Base-by-base conservation (phyloP, 35 echinoderm and acorn worm genomes). In the Apostichopus japonicus region DNA sequence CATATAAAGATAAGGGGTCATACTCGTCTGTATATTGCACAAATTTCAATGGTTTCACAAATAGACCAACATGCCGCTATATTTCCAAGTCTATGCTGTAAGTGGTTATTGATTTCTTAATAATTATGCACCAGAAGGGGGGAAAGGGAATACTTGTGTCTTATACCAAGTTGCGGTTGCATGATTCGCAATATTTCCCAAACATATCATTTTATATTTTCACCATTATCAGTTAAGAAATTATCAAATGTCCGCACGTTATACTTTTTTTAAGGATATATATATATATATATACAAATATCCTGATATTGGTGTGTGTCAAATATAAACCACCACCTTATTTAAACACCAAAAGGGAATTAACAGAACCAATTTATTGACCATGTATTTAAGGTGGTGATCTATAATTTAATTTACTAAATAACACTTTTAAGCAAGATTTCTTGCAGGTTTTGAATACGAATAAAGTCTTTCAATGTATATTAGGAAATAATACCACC, bases 21-120 rank as follows among this genome's bases (percentile, higher is more conserved):
- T 83, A 56, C 55, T 53, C 79, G 17, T 21, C 44, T 5, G 55
- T 83, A n/a, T 83, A 83, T 6, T 55, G 79, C 11, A 54, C 79
- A 53, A 83, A 83, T 55, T 83, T 83, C 51, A 83, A 83, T 21
- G 79, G 79, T 7, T 83, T 83, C 55, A 33, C 51, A 6, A 13
- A 13, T n/a, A 15, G 79, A 10, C 79, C 27, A 21, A 56, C 54
- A 15, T 83, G 54, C 21, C 79, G 79, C 14, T 83, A 83, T 54
- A 83, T 83, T 54, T 83, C 51, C 17, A 53, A 83, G 55, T 25
- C 79, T 19, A 83, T 83, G 79, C 17, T 55, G 79, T 83, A 83
- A 83, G 79, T 54, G 71, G 71, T 75, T n/a, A 19, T 75, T 7
- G 6, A 75, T 75, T 75, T 75, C 7, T n/a, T 75, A 19, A 21